Conservation (phyloP, 2,888 invertebrate species). For the Amphiduros pacificus region DNA sequence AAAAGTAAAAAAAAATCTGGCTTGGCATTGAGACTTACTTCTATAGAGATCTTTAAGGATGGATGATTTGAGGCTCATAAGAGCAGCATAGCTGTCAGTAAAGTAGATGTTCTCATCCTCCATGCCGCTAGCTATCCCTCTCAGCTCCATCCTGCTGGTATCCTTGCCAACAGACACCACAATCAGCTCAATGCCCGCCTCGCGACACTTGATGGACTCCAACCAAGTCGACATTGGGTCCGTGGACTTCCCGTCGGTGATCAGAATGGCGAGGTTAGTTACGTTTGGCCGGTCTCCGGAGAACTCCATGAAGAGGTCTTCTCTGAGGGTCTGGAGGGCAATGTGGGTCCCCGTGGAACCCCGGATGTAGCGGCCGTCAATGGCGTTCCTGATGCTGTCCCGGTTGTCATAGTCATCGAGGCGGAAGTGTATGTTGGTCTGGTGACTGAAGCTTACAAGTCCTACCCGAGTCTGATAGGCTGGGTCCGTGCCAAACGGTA, state of each 20-base stretch:
- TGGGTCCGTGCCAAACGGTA: neutral
- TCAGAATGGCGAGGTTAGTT: conserved; percentile 5
- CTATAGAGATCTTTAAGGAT: conserved; percentile 1
- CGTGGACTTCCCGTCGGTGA: conserved; percentile 13
- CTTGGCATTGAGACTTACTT: neutral
- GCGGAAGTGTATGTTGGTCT: neutral
- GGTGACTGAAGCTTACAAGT: neutral
- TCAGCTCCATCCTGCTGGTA: conserved; percentile 4
- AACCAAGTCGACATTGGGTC: conserved; percentile 8
- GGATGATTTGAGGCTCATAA: neutral
- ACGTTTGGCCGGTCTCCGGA: conserved; percentile 7
- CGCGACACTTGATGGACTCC: conserved; percentile 1
- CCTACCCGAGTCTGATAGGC: neutral
- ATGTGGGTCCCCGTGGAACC: conserved; percentile 7
- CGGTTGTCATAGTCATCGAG: neutral
- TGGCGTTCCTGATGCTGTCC: conserved; percentile 9
- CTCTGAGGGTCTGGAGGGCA: conserved; percentile 1
- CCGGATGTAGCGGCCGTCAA: conserved; percentile 6
- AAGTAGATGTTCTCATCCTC: neutral
- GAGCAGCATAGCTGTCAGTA: neutral
- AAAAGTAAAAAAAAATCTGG: neutral
- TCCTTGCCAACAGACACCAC: conserved; percentile 6
- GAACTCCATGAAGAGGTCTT: too few species aligned
- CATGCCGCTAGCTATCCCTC: conserved; percentile 5
- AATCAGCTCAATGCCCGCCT: conserved; percentile 10